Conservation (phyloP, 2,113 vertebrate genomes). For the Pomatostomus ruficeps region DNA sequence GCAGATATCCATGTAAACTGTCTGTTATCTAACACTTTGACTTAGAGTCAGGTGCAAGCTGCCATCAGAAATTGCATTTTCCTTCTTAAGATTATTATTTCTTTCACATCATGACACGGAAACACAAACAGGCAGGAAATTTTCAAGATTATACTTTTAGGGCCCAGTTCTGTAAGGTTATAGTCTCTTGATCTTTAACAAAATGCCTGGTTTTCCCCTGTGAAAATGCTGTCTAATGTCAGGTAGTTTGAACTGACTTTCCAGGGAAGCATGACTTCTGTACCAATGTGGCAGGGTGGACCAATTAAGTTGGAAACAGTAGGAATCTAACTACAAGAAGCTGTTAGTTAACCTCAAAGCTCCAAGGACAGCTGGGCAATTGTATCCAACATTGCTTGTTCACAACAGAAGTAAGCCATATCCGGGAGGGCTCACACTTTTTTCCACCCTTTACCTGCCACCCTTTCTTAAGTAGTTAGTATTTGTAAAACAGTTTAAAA, state of each 20-base stretch:
- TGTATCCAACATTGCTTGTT: not conserved
- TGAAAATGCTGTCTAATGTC: not conserved
- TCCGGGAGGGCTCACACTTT: not conserved
- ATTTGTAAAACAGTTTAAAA: not conserved
- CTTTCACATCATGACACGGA: not conserved
- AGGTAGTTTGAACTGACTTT: not conserved
- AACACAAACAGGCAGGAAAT: not conserved
- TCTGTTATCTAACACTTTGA: not conserved
- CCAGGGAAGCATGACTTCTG: not conserved
- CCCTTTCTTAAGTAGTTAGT: not conserved
- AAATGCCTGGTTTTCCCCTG: not conserved
- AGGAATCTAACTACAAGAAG: not conserved
- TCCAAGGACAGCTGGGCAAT: not conserved
- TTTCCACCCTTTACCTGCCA: not conserved
- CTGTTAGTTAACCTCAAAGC: not conserved
- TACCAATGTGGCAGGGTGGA: not conserved
- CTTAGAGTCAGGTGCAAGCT: not conserved
- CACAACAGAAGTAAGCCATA: not conserved
- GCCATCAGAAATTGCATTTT: not conserved
- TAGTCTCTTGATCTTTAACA: not conserved
- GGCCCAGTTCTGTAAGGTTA: not conserved
- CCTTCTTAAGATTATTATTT: not conserved
- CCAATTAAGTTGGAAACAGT: constrained; percentile 19
- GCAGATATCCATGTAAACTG: not conserved
- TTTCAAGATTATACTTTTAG: not conserved